phyloP scores from a whole-genome alignment of 2,888 invertebrate species.

The Colostygia pectinataria region DNA sequence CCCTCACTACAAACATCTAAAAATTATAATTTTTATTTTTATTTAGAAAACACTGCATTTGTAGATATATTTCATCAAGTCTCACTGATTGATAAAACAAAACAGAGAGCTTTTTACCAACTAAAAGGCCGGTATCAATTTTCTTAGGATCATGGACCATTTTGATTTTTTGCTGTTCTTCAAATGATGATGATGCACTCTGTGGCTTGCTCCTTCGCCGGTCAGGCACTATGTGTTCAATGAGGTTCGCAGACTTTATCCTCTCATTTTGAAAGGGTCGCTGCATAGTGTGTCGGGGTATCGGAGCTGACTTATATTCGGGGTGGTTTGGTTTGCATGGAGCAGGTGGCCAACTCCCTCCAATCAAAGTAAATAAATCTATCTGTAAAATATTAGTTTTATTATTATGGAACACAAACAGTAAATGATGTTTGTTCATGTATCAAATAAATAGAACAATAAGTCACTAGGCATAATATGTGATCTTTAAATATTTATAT shows the following conservation, averaged over 20 bases:
- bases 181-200: constrained; percentile 23
- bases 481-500: too few relatives aligned
- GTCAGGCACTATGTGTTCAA: constrained; percentile 81
- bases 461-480: too few relatives aligned
- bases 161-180: constrained; percentile 48
- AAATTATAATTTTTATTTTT: constrained; percentile 3
- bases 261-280: constrained; percentile 67
- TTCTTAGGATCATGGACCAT: constrained; percentile 77
- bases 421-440: too few relatives aligned
- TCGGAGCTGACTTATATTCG: constrained; percentile 65
- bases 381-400: constrained; percentile 45
- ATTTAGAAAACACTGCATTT: too few relatives aligned
- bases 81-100: not conserved
- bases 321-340: constrained; percentile 58
- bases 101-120: constrained; percentile 51
- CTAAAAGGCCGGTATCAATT: constrained; percentile 72
- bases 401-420: not conserved
- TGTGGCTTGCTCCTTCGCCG: constrained; percentile 54
- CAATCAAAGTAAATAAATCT: constrained; percentile 72
- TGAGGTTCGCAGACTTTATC: constrained; percentile 83
- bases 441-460: too few relatives aligned
- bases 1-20: constrained; percentile 32
- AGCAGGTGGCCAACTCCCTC: constrained; percentile 78
- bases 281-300: constrained; percentile 65
- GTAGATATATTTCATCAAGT: too few relatives aligned